These are phyloP conservation scores for Sphaeramia orbicularis DNA, from an alignment of 2,797 vertebrate species.

Conservation along the genomic window DNA sequence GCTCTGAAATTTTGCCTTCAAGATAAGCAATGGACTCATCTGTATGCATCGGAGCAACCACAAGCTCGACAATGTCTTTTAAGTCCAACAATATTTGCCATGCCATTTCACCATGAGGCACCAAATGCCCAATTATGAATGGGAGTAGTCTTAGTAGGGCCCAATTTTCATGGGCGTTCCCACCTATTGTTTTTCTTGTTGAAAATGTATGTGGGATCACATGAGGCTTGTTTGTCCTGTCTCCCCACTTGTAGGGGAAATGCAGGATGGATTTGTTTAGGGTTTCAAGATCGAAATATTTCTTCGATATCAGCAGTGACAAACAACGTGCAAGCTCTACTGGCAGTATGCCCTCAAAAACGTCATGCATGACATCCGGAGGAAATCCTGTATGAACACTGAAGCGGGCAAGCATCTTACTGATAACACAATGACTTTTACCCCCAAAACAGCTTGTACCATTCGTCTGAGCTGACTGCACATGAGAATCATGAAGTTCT, in stretches of 20 bases:
- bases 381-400: constrained; percentile 50
- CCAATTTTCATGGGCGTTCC: constrained; percentile 39
- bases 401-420: constrained; percentile 42
- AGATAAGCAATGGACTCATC: constrained; percentile 21
- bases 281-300: constrained; percentile 44
- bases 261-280: constrained; percentile 37
- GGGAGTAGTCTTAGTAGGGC: constrained; percentile 39
- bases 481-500: constrained; percentile 48
- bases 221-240: constrained; percentile 41
- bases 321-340: constrained; percentile 48
- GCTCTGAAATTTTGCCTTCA: constrained; percentile 21
- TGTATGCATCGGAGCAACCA: constrained; percentile 49
- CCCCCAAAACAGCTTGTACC: constrained; percentile 44
- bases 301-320: constrained; percentile 38
- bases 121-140: constrained; percentile 33
- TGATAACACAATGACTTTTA: constrained; percentile 36
- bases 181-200: constrained; percentile 24
- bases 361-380: constrained; percentile 46
- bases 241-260: too few species aligned
- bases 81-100: constrained; percentile 55
- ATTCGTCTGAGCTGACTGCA: constrained; percentile 49
- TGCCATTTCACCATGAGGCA: constrained; percentile 47
- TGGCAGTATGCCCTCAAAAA: constrained; percentile 46
- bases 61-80: constrained; percentile 51
- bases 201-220: too few species aligned